These are phyloP conservation scores for Drosophila ercepeae DNA, from an alignment of 1,140 invertebrate species.

Conservation along the genomic window DNA sequence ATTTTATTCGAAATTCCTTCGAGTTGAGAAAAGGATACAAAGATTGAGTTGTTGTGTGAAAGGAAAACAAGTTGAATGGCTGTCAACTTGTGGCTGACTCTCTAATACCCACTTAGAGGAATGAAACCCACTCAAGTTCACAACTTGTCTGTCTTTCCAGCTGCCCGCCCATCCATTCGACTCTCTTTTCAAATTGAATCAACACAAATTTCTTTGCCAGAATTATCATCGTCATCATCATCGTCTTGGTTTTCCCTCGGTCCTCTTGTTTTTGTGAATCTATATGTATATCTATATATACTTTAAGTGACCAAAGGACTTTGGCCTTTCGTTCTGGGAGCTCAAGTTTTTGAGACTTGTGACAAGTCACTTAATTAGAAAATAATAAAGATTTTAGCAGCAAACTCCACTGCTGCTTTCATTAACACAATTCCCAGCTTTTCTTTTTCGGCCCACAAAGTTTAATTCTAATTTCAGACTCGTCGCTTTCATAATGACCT, in stretches of 20 bases:
- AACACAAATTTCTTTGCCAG: constrained; percentile 71
- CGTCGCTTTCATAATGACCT: constrained; percentile 65
- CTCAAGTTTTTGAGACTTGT: constrained; percentile 44
- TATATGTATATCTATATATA: neutral
- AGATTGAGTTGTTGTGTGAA: constrained; percentile 31
- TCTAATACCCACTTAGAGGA: constrained; percentile 33
- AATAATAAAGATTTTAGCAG: constrained; percentile 75
- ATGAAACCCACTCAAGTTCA: constrained; percentile 44
- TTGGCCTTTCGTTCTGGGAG: constrained; percentile 16
- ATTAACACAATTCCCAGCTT: constrained; percentile 68
- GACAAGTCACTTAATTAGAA: constrained; percentile 79
- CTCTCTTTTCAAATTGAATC: constrained; percentile 73
- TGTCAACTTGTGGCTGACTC: constrained; percentile 41
- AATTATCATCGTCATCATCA: constrained; percentile 36
- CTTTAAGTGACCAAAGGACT: constrained; percentile 54
- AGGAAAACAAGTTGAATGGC: constrained; percentile 57
- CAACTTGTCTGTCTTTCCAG: constrained; percentile 44
- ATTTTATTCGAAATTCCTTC: constrained; percentile 35
- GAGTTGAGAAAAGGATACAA: constrained; percentile 16
- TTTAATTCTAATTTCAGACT: constrained; percentile 69
- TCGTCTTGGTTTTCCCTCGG: constrained; percentile 10
- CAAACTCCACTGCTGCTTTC: constrained; percentile 56
- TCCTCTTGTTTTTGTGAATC: constrained; percentile 40
- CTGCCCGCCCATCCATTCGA: constrained; percentile 40
- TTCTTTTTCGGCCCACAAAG: constrained; percentile 11